These are phyloP conservation scores for Sarcophaga variegata DNA, from an alignment of 2,888 invertebrate genomes.

Conservation along the genomic window DNA sequence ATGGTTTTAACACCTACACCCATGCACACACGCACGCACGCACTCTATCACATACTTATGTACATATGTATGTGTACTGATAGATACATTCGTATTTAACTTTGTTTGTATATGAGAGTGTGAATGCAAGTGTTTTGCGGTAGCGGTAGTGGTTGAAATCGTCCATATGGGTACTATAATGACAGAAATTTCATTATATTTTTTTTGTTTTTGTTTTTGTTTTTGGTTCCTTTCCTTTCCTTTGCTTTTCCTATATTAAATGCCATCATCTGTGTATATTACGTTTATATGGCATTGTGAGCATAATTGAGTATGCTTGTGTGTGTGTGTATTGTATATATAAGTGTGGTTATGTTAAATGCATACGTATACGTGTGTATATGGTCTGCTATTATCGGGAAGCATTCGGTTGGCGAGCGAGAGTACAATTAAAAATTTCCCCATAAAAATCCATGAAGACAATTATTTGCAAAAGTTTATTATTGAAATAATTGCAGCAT, in stretches of 20 bases:
- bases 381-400: not conserved
- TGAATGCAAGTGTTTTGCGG: not conserved
- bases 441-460: not conserved
- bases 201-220: too few species aligned
- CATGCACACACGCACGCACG: not conserved
- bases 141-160: not conserved
- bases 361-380: not conserved
- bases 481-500: not conserved
- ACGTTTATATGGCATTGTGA: too few species aligned
- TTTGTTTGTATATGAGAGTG: constrained; percentile 1
- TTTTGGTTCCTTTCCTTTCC: too few species aligned
- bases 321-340: not conserved
- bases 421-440: not conserved
- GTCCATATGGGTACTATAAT: too few species aligned
- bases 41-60: not conserved
- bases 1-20: constrained; percentile 69
- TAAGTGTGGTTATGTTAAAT: constrained; percentile 7
- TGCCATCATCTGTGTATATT: too few species aligned
- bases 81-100: not conserved
- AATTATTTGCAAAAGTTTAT: not conserved
- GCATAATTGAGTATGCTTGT: too few species aligned
- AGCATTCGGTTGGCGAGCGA: not conserved
- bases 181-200: too few species aligned
- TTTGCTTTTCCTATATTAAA: too few species aligned
- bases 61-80: not conserved